Evolutionary conservation across 2,113 vertebrate genomes (phyloP).

Genomic region (Lonchura striata): DNA sequence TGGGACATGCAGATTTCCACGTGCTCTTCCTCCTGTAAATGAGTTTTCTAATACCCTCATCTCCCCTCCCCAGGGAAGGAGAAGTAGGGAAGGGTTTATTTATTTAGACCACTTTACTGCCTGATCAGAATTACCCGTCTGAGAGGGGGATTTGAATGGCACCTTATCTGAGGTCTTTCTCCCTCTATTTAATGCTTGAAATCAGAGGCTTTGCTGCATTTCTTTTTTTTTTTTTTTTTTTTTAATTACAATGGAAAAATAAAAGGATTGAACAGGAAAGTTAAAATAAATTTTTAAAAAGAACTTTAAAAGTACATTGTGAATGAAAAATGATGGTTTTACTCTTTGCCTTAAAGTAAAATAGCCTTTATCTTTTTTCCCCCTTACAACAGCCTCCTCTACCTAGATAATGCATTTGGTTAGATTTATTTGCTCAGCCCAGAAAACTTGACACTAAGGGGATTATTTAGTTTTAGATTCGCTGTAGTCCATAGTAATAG

Average conservation of each 20-base stretch:
- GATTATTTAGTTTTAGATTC: slow-evolving; percentile 96
- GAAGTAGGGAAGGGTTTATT: slow-evolving; percentile 29
- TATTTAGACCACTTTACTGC: slow-evolving; percentile 38
- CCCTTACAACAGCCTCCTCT: slow-evolving; percentile 79
- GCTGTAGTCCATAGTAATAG: slow-evolving; percentile 89
- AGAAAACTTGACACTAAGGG: slow-evolving; percentile 93
- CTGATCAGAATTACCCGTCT: slow-evolving; percentile 51
- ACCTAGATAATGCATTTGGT: slow-evolving; percentile 92
- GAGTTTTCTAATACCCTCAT: slow-evolving; percentile 18
- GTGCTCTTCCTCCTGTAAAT: slow-evolving; percentile 24
- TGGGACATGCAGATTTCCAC: neutral
- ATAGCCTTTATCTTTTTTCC: slow-evolving; percentile 77
- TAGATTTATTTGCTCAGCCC: slow-evolving; percentile 88
- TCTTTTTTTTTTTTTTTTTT: slow-evolving; percentile 55
- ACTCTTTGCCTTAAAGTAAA: slow-evolving; percentile 82
- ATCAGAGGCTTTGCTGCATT: slow-evolving; percentile 39
- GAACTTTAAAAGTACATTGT: slow-evolving; percentile 69
- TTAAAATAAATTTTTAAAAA: slow-evolving; percentile 47
- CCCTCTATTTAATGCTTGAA: slow-evolving; percentile 52
- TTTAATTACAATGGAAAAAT: slow-evolving; percentile 68
- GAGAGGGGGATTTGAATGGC: slow-evolving; percentile 64
- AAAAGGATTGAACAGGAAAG: slow-evolving; percentile 49
- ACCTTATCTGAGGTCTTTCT: slow-evolving; percentile 47
- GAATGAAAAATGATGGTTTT: slow-evolving; percentile 70
- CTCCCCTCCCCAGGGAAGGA: neutral